Base-by-base conservation (phyloP, 1,140 invertebrate genomes). In the Drosophila punjabiensis region DNA sequence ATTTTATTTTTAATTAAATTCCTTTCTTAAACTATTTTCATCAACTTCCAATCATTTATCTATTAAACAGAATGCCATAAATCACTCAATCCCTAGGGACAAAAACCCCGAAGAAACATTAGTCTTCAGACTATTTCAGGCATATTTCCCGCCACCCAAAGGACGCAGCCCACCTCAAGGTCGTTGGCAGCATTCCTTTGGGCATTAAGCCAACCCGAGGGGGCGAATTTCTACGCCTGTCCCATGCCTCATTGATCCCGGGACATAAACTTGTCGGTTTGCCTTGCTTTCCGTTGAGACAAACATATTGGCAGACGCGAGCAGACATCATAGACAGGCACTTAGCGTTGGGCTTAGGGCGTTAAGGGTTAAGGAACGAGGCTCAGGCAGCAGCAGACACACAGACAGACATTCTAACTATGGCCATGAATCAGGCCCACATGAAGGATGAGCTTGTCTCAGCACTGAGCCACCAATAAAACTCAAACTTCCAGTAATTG, bases 401-500 rank as follows among this genome's bases (percentile, higher is more conserved):
- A 45, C 58, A 48, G 35, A 67, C 83, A 86, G 83, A 87, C 83
- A 86, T 69, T 48, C 52, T 83, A 88, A 87, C 80, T 80, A 80
- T 53, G 62, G 28, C 45, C 65, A 83, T 87, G 77, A 83, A 88
- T 87, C 84, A 87, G 73, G 56, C 37, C 75, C 53, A 47, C 61
- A 77, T 73, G 61, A 68, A 66, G 59, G 63, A 63, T 52, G 41
- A 50, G 62, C 35, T 61, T 48, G 61, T 65, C 70, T 74, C 47
- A 45, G 39, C 37, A 37, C 47, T 68, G 55, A 78, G 74, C 65
- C 53, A 28, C 43, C 71, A 87, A 82, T 82, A 88, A 80, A 83
- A 88, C 77, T 74, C 71, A 81, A 79, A 87, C 63, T 79, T 60
- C 33, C 56, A 80, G 84, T 88, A 88, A 88, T 88, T 84, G 85